These are phyloP conservation scores for Ylistrum balloti DNA, from an alignment of 1,140 invertebrate species.

Conservation along the genomic window DNA sequence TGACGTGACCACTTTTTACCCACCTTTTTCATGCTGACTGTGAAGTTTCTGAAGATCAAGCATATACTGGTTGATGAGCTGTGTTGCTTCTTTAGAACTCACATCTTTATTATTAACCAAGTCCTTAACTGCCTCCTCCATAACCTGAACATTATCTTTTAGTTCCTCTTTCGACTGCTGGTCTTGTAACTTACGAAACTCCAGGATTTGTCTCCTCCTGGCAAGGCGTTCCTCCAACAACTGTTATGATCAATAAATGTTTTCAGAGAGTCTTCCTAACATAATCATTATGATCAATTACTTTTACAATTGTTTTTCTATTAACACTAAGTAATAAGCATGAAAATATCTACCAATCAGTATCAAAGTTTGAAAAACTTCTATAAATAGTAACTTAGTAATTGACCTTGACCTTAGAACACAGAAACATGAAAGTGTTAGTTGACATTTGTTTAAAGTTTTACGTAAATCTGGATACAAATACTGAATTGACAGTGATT, in stretches of 20 bases:
- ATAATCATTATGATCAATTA: too few species aligned
- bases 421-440: too few species aligned
- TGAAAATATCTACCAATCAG: too few species aligned
- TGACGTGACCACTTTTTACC: neutral
- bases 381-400: too few species aligned
- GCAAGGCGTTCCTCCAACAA: conserved; percentile 75
- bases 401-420: too few species aligned
- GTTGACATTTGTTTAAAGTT: too few species aligned
- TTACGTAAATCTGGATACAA: too few species aligned
- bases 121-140: conserved; percentile 64
- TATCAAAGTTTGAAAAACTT: too few species aligned
- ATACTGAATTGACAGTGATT: too few species aligned
- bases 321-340: too few species aligned
- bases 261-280: too few species aligned
- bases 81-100: conserved; percentile 72
- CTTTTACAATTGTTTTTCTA: too few species aligned
- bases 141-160: conserved; percentile 59
- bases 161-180: conserved; percentile 65
- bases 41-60: conserved; percentile 45
- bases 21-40: conserved; percentile 48
- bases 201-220: conserved; percentile 70
- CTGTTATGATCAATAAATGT: conserved; percentile 55
- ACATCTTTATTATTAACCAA: conserved; percentile 71
- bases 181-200: conserved; percentile 69
- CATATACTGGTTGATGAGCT: conserved; percentile 72